Percentiles rank a stretch among this genome's conserved stretches.
Evolutionary conservation across 2,888 invertebrate genomes (phyloP).

Genomic region (Aphidoletes aphidimyza): DNA sequence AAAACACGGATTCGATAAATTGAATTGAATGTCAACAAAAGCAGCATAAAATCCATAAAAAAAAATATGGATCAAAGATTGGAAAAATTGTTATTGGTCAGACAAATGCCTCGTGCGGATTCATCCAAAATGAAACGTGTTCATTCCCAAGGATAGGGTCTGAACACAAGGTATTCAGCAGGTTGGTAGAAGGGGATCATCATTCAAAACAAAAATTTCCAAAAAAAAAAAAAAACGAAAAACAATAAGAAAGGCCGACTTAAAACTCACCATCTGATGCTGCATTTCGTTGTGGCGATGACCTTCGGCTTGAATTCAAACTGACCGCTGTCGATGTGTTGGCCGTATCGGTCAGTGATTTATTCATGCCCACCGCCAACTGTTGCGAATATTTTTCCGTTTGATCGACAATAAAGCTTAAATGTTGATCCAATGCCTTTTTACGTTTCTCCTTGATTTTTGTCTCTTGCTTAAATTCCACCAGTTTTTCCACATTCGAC

Average conservation of each 20-base stretch:
- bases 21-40: neutral
- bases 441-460: slow-evolving; percentile 94
- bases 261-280: slow-evolving; percentile 68
- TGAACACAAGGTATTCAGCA: neutral
- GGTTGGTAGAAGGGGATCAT: slow-evolving; percentile 46
- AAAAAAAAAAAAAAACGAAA: slow-evolving; percentile 55
- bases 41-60: neutral
- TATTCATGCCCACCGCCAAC: slow-evolving; percentile 86
- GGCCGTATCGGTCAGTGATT: slow-evolving; percentile 64
- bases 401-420: slow-evolving; percentile 97
- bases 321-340: slow-evolving; percentile 64
- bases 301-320: slow-evolving; percentile 68
- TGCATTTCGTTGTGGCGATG: slow-evolving; percentile 65
- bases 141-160: neutral
- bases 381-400: slow-evolving; percentile 96
- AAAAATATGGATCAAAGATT: slow-evolving; percentile 53
- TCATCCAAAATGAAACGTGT: slow-evolving; percentile 33
- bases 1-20: neutral
- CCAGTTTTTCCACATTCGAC: slow-evolving; percentile 95
- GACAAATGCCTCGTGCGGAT: slow-evolving; percentile 53
- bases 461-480: slow-evolving; percentile 92
- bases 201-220: slow-evolving; percentile 45
- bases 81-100: no score
- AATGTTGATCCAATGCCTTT: slow-evolving; percentile 93
- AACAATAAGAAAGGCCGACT: neutral